Conservation (phyloP, 2,888 invertebrate genomes). For the Subacronicta megacephala region DNA sequence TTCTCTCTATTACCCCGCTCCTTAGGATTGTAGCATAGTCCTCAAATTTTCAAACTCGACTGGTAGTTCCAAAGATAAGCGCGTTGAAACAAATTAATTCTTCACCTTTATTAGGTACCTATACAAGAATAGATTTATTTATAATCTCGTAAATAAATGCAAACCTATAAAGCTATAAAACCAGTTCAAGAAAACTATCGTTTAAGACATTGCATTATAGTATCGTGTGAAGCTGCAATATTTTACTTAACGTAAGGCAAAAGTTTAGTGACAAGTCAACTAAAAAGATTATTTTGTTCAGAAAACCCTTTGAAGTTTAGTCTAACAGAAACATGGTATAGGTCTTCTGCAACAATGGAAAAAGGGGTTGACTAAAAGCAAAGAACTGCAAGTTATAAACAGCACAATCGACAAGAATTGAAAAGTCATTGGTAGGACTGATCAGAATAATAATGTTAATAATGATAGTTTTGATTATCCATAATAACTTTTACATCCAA, state of each 20-base stretch:
- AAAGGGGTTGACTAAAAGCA: constrained; percentile 2
- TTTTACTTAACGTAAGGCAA: constrained; percentile 17
- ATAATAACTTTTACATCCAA: too few relatives aligned
- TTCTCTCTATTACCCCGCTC: too few relatives aligned
- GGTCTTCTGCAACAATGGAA: constrained; percentile 3
- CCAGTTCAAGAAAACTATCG: background rate
- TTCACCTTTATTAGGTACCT: too few relatives aligned
- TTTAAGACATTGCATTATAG: constrained; percentile 2
- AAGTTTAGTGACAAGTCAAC: constrained; percentile 41
- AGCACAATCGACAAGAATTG: too few relatives aligned
- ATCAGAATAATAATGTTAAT: too few relatives aligned
- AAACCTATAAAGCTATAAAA: background rate
- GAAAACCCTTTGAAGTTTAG: constrained; percentile 28
- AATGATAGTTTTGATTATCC: too few relatives aligned
- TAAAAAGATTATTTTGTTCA: constrained; percentile 36
- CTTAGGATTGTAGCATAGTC: too few relatives aligned
- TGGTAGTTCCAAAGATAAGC: too few relatives aligned
- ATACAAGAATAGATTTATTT: background rate
- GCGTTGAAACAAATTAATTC: too few relatives aligned
- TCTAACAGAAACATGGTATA: constrained; percentile 7
- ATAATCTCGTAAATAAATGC: background rate
- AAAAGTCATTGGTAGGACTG: too few relatives aligned
- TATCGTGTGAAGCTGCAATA: constrained; percentile 29
- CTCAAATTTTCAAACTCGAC: too few relatives aligned
- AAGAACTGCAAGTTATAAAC: too few relatives aligned